These are phyloP conservation scores for Oedothorax gibbosus DNA, from an alignment of 1,140 invertebrate species.

Conservation along the genomic window DNA sequence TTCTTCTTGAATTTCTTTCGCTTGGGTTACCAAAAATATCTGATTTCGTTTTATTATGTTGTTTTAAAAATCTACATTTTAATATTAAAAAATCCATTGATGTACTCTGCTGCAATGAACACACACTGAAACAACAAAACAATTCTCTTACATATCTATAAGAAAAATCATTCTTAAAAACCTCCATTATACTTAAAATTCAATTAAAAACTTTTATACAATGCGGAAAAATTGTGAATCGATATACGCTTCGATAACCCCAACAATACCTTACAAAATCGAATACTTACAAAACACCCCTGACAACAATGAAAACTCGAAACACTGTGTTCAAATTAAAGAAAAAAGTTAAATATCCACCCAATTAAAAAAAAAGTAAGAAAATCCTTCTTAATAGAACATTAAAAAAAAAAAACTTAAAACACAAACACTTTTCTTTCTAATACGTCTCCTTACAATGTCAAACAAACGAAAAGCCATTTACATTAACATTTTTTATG, in stretches of 20 bases:
- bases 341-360: background rate
- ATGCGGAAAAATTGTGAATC: too few relatives aligned
- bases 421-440: constrained; percentile 47
- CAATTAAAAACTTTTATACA: too few relatives aligned
- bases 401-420: background rate
- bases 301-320: background rate
- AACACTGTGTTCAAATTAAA: background rate
- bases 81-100: too few relatives aligned
- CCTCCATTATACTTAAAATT: background rate
- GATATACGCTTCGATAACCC: constrained; percentile 1
- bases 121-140: too few relatives aligned
- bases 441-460: constrained; percentile 11
- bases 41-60: too few relatives aligned
- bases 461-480: constrained; percentile 45
- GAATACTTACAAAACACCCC: background rate
- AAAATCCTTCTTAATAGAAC: background rate
- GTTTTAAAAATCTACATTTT: too few relatives aligned
- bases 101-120: too few relatives aligned
- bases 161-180: too few relatives aligned
- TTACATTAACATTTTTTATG: constrained; percentile 5
- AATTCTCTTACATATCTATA: too few relatives aligned
- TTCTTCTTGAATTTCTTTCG: too few relatives aligned
- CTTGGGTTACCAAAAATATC: too few relatives aligned
- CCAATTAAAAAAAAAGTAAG: background rate
- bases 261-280: background rate